Evolutionary conservation across 2,888 invertebrate genomes (phyloP), one percentile per base, ranked within the genome.

Genomic region (Lamellibrachia satsuma): DNA sequence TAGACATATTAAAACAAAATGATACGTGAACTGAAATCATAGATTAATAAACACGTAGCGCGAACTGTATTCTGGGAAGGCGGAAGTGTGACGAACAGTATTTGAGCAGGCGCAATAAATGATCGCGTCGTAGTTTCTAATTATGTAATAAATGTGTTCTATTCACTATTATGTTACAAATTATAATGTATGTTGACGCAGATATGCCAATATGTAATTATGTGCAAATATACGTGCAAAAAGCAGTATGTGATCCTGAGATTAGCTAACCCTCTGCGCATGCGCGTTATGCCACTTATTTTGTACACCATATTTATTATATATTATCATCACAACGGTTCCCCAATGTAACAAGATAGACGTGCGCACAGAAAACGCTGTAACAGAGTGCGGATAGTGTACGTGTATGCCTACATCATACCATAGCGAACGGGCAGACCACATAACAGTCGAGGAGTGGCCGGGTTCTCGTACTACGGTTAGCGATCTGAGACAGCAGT

Each of bases 401-500:
- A n/a, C 22, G 22, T 22, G 22, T 75, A 75, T 3, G 75, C 75
- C 22, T 75, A 75, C 22, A n/a, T 75, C 75, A 75, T 75, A 75
- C 75, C 75, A 75, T 75, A 15, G 75, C 75, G 75, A 75, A 75
- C 6, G 75, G 75, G 22, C 75, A 75, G 15, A 75, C 75, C 22
- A 75, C 75, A n/a, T 15, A 75, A 22, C 75, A 75, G 75, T 75
- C 75, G 22, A 75, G 39, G 39, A 39, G 75, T n/a, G 75, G 75
- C n/a, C 75, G 22, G 6, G 22, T 75, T 11, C 75, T 11, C 15
- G 75, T 6, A n/a, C 75, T 75, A n/a, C 75, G 75, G 75, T 75
- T 15, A 11, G 15, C 22, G 75, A 75, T 22, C 22, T 75, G 75
- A 11, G 75, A 22, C 15, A 93, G 90, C 22, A 93, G 52, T 51